Evolutionary conservation across 2,113 vertebrate genomes (phyloP), one percentile per base, ranked within the genome.

Genomic region (Meriones unguiculatus): DNA sequence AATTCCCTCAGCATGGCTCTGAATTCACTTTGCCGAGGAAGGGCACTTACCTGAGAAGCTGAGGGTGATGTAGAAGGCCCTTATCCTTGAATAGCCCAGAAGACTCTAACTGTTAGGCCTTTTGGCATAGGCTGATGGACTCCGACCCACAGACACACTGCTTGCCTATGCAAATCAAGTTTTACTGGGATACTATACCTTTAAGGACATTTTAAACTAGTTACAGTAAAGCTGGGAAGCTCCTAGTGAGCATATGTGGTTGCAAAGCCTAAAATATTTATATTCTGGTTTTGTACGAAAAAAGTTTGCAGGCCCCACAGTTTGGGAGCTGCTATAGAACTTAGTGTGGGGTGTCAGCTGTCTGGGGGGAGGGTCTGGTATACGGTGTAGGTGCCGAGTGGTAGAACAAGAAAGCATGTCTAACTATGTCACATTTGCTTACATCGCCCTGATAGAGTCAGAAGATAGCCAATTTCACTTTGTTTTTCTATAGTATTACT

Each of bases 131-230:
- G 22, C 28, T 86, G 85, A 67, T 65, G 62, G 50, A 81, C 5
- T 50, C 14, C 59, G 89, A 46, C 54, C 69, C n/a, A 50, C 7
- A 30, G 15, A 25, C 7, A 25, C 8, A 20, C 52, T 41, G 6
- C 14, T 88, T 85, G 75, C 52, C 89, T 87, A 81, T 91, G 32
- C 64, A 91, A 91, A 77, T 87, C 94, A 90, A 93, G 70, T 78
- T 85, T 95, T 88, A 77, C 62, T 80, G 87, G n/a, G 50, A 88
- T 46, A 89, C 25, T 17, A 46, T 72, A 89, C 77, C 75, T 38
- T 75, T 57, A 62, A 73, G 18, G 4, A 22, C 18, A 52, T 78
- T 87, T 88, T 59, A 52, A 8, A 32, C 24, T 38, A 30, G 20
- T 24, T 24, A 77, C 12, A 77, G 76, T 4, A 38, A 25, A 96